phyloP scores from a whole-genome alignment of 2,888 invertebrate genomes.

The Macrostomum cliftonense region DNA sequence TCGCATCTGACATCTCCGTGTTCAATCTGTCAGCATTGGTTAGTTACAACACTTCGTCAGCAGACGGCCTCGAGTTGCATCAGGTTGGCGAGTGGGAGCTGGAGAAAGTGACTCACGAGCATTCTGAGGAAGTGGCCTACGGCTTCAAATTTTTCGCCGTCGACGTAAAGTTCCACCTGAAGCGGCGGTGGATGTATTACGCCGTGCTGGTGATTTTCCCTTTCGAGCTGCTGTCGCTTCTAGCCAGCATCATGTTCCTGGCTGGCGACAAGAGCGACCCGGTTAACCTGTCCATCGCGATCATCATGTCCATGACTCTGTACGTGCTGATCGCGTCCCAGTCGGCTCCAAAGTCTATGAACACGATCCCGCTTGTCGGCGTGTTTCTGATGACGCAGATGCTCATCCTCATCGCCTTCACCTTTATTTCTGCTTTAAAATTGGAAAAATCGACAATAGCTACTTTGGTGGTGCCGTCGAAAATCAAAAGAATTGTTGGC shows the following conservation, averaged over 20 bases:
- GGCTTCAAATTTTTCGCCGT: neutral
- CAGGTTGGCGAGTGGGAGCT: too few relatives aligned
- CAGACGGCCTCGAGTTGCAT: too few relatives aligned
- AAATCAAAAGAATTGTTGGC: too few relatives aligned
- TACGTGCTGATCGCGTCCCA: conserved; percentile 10
- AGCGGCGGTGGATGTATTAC: conserved; percentile 7
- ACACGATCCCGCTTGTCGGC: conserved; percentile 9
- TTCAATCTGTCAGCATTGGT: too few relatives aligned
- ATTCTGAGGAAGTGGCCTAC: too few relatives aligned
- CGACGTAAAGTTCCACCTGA: conserved; percentile 3
- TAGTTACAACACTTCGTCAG: too few relatives aligned
- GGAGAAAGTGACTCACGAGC: too few relatives aligned
- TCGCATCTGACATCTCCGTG: too few relatives aligned
- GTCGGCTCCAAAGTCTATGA: conserved; percentile 9
- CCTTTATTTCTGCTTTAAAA: neutral
- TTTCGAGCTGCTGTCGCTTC: conserved; percentile 7
- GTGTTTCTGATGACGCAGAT: neutral
- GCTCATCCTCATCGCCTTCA: neutral
- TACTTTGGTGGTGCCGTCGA: too few relatives aligned
- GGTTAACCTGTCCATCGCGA: conserved; percentile 4
- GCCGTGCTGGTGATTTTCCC: conserved; percentile 8
- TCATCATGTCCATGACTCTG: conserved; percentile 9
- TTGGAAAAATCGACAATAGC: too few relatives aligned
- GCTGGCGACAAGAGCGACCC: conserved; percentile 8
- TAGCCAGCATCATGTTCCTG: conserved; percentile 9